These are phyloP conservation scores for Tortricodes alternella DNA, from an alignment of 2,888 invertebrate genomes.

Conservation along the genomic window DNA sequence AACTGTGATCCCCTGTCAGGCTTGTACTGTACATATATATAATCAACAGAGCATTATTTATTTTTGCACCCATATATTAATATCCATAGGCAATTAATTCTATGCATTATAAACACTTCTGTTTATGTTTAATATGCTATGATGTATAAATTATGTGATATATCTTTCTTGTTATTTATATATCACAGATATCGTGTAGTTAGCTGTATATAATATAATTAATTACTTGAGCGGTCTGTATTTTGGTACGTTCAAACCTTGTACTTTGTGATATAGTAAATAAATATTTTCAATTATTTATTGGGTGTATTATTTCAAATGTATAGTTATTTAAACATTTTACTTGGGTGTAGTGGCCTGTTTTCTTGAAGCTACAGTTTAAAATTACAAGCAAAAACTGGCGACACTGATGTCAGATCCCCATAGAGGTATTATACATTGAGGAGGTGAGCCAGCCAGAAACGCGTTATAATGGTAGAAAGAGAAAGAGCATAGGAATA, in stretches of 20 bases:
- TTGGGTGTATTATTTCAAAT: background rate
- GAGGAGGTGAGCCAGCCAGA: no score
- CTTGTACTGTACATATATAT: background rate
- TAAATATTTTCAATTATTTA: conserved; percentile 4
- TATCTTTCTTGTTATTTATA: background rate
- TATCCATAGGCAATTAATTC: background rate
- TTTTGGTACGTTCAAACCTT: background rate
- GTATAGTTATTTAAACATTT: no score
- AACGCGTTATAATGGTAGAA: no score
- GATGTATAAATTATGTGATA: background rate
- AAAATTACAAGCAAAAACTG: no score
- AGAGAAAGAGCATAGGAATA: no score
- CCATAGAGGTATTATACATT: no score
- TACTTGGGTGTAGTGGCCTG: no score
- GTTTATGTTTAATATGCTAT: background rate
- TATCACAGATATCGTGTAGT: background rate
- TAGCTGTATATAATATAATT: background rate
- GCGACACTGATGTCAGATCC: no score
- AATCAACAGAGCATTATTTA: background rate
- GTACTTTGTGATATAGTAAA: conserved; percentile 10
- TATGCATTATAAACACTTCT: background rate
- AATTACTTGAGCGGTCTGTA: conserved; percentile 2
- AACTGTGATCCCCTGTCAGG: no score
- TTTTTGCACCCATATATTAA: background rate
- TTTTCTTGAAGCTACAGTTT: no score